phyloP scores from a whole-genome alignment of 1,140 invertebrate genomes.

The Hestina assimilis region DNA sequence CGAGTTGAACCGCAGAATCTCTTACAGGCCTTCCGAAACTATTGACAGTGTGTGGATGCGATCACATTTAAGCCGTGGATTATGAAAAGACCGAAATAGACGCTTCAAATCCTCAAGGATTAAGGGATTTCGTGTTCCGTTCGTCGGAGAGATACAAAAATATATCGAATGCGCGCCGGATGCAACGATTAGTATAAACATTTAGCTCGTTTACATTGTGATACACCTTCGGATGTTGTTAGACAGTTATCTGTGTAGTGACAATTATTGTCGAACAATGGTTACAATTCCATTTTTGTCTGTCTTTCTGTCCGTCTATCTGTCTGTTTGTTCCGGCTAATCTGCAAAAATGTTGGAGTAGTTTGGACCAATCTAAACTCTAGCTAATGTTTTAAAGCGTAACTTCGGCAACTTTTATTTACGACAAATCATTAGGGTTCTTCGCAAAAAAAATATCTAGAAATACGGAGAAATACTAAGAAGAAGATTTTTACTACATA shows the following conservation, averaged over 20 bases:
- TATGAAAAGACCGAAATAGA: slow-evolving; percentile 77
- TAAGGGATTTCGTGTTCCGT: slow-evolving; percentile 76
- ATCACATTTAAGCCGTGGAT: slow-evolving; percentile 75
- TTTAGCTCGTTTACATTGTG: slow-evolving; percentile 61
- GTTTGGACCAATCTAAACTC: too few species aligned
- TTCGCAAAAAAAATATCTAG: too few species aligned
- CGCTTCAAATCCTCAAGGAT: slow-evolving; percentile 73
- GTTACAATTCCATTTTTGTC: too few species aligned
- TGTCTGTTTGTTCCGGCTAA: too few species aligned
- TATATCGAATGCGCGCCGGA: slow-evolving; percentile 72
- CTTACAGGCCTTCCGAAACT: slow-evolving; percentile 71
- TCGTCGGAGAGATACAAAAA: slow-evolving; percentile 71
- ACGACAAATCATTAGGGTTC: too few species aligned
- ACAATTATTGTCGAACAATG: too few species aligned
- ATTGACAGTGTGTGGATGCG: slow-evolving; percentile 78
- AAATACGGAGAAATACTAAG: too few species aligned
- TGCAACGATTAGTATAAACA: slow-evolving; percentile 74
- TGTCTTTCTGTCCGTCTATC: too few species aligned
- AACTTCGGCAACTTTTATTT: too few species aligned
- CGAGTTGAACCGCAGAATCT: slow-evolving; percentile 68
- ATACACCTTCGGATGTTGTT: slow-evolving; percentile 42
- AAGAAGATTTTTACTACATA: too few species aligned
- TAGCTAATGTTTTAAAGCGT: too few species aligned
- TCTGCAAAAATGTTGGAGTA: too few species aligned
- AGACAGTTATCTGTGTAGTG: not conserved